phyloP scores from a whole-genome alignment of 2,888 invertebrate species.

The Alloplasta piceator region DNA sequence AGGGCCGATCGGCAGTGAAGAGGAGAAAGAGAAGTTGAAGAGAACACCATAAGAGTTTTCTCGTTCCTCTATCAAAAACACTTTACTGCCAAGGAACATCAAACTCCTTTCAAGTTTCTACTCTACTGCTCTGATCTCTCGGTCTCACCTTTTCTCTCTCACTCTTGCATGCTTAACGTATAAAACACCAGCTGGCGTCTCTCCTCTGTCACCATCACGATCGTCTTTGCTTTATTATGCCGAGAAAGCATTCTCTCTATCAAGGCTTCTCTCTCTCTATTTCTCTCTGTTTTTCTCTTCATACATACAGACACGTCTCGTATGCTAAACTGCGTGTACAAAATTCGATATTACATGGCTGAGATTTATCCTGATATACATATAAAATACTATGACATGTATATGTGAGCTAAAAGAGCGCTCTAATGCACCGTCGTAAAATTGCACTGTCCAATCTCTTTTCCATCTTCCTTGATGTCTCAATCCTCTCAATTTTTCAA shows the following conservation, averaged over 20 bases:
- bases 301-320: conserved; percentile 13
- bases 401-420: not conserved
- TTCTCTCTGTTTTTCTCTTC: conserved; percentile 36
- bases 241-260: conserved; percentile 53
- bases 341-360: conserved; percentile 37
- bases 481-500: not conserved
- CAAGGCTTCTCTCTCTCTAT: too few relatives aligned
- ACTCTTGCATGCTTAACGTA: not conserved
- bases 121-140: conserved; percentile 42
- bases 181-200: conserved; percentile 64
- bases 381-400: conserved; percentile 9
- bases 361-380: conserved; percentile 24
- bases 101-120: conserved; percentile 44
- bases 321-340: conserved; percentile 6
- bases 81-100: conserved; percentile 54
- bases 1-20: not conserved
- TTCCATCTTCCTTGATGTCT: not conserved
- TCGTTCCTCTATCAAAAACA: conserved; percentile 53
- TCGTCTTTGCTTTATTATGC: conserved; percentile 66
- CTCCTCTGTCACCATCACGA: conserved; percentile 41
- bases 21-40: not conserved
- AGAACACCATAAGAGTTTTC: conserved; percentile 22
- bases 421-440: conserved; percentile 16
- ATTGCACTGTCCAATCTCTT: not conserved
- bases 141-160: conserved; percentile 1